phyloP scores from a whole-genome alignment of 1,140 invertebrate genomes.

The Cherax quadricarinatus region DNA sequence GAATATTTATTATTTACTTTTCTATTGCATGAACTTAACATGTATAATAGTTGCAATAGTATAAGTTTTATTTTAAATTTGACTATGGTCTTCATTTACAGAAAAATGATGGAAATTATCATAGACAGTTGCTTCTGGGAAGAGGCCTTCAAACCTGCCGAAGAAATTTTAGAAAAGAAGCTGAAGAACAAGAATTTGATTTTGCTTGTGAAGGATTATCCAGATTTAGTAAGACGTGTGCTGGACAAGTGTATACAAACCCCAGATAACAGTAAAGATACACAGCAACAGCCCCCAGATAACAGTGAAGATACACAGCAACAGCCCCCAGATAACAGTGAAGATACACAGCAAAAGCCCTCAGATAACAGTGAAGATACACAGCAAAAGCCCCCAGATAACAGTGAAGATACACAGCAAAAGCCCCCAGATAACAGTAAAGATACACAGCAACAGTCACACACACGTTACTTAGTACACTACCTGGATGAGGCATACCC shows the following conservation, averaged over 20 bases:
- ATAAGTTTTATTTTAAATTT: too few species aligned
- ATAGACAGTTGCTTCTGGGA: neutral
- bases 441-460: too few species aligned
- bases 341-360: neutral
- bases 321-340: too few species aligned
- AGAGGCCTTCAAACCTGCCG: neutral
- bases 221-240: neutral
- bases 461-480: neutral
- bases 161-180: neutral
- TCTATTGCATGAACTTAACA: too few species aligned
- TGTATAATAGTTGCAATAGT: too few species aligned
- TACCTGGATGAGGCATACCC: neutral
- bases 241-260: neutral
- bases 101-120: neutral
- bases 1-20: too few species aligned
- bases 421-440: too few species aligned
- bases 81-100: neutral
- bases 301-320: too few species aligned
- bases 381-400: too few species aligned
- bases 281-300: too few species aligned
- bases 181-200: neutral
- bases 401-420: neutral
- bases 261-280: neutral
- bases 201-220: neutral
- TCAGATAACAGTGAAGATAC: neutral